These are phyloP conservation scores for Lepidotrigona ventralis DNA, from an alignment of 1,140 invertebrate genomes.

Conservation along the genomic window DNA sequence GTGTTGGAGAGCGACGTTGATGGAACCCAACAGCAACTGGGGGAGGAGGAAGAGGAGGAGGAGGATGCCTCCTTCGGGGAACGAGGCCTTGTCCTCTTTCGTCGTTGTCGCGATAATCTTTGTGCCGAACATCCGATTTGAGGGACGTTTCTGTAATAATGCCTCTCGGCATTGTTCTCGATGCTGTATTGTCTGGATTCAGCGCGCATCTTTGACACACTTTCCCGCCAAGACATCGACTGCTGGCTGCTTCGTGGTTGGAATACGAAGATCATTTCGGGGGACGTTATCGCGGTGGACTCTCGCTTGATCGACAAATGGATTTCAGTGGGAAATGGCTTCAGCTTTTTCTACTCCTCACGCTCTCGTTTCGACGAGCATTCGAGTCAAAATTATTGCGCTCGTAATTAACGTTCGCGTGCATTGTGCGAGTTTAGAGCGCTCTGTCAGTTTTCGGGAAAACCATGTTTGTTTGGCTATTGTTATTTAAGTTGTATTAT, in stretches of 20 bases:
- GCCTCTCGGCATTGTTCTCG: conserved; percentile 34
- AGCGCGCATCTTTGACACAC: conserved; percentile 39
- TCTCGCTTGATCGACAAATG: conserved; percentile 11
- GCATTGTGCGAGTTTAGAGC: too few species aligned
- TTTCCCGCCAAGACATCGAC: conserved; percentile 1
- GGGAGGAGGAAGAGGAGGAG: conserved; percentile 17
- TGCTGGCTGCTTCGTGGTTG: neutral
- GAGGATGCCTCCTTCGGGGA: conserved; percentile 34
- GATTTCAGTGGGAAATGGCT: neutral
- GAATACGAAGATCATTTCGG: neutral
- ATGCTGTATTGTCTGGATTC: conserved; percentile 39
- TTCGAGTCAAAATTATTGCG: neutral
- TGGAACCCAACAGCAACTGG: neutral
- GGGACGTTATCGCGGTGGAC: too few species aligned
- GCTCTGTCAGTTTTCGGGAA: neutral
- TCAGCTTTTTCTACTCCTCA: neutral
- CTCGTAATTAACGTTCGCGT: neutral
- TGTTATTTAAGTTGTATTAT: too few species aligned
- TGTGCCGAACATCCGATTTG: conserved; percentile 43
- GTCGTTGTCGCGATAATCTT: conserved; percentile 36
- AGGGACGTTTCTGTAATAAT: conserved; percentile 41
- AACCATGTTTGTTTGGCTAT: too few species aligned
- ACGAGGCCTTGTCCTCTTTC: conserved; percentile 42
- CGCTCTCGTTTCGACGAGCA: neutral
- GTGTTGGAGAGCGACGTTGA: neutral